These are phyloP conservation scores for Pangasius krempfi DNA, from an alignment of 2,797 vertebrate genomes.

Conservation along the genomic window DNA sequence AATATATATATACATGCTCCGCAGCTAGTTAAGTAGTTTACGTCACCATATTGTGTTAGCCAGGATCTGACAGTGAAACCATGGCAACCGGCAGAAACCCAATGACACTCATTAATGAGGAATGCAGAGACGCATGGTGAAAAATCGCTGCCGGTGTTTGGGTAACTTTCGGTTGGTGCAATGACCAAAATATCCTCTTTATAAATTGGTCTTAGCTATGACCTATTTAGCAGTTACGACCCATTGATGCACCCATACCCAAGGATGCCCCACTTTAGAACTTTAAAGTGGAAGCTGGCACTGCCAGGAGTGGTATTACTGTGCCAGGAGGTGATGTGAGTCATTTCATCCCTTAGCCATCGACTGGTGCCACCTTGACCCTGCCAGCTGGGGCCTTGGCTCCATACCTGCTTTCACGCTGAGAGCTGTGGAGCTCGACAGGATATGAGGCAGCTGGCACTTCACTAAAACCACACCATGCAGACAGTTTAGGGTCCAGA, in stretches of 20 bases:
- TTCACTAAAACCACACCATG: conserved; percentile 18
- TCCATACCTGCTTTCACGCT: conserved; percentile 16
- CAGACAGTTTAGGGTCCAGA: background rate
- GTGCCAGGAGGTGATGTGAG: conserved; percentile 14
- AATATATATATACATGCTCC: too few species aligned
- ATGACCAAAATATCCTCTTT: background rate
- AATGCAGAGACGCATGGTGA: background rate
- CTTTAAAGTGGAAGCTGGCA: background rate
- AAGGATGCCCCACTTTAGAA: background rate
- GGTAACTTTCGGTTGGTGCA: background rate
- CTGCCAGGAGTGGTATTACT: background rate
- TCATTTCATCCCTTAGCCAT: conserved; percentile 26
- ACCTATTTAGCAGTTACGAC: conserved; percentile 9
- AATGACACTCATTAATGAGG: conserved; percentile 1
- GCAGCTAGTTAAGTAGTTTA: background rate
- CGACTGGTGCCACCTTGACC: conserved; percentile 22
- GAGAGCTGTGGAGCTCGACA: background rate
- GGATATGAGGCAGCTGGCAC: conserved; percentile 32
- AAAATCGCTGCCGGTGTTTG: background rate
- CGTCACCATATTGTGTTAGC: background rate
- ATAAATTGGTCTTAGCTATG: background rate
- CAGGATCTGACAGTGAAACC: background rate
- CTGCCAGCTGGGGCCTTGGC: conserved; percentile 34
- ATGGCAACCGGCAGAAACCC: background rate
- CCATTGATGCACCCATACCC: background rate